These are phyloP conservation scores for Cephus pulcher DNA, from an alignment of 2,888 invertebrate species.

Conservation along the genomic window DNA sequence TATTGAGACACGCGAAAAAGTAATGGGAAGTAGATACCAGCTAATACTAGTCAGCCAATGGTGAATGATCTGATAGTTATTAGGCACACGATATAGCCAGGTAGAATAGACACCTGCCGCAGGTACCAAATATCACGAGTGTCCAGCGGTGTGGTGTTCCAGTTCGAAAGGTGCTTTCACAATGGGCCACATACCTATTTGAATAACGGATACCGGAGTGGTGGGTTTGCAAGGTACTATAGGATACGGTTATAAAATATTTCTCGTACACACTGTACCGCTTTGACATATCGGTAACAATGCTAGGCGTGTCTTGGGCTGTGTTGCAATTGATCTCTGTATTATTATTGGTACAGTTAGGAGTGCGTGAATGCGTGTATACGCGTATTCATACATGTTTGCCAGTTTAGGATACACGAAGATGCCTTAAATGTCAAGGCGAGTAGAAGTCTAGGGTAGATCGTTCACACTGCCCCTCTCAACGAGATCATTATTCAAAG, in stretches of 20 bases:
- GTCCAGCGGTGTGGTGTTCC: slow-evolving; percentile 9
- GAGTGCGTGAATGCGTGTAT: not conserved
- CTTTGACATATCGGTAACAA: slow-evolving; percentile 59
- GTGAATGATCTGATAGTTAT: not conserved
- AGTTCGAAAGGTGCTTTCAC: slow-evolving; percentile 16
- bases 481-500: not conserved
- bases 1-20: not conserved
- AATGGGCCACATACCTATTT: not conserved
- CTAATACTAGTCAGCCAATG: not conserved
- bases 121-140: slow-evolving; percentile 3
- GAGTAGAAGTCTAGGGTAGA: slow-evolving; percentile 17
- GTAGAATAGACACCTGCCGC: not conserved
- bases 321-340: slow-evolving; percentile 51
- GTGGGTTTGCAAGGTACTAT: not conserved
- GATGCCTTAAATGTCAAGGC: slow-evolving; percentile 55
- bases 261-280: slow-evolving; percentile 19
- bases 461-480: not conserved
- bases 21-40: not conserved
- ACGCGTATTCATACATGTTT: not conserved
- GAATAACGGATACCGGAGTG: not conserved
- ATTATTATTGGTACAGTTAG: not conserved
- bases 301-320: slow-evolving; percentile 60
- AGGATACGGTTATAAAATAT: slow-evolving; percentile 10
- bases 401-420: slow-evolving; percentile 32
- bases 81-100: not conserved